Base-by-base conservation (phyloP, 2,888 invertebrate genomes). In the Rosalia funebris region DNA sequence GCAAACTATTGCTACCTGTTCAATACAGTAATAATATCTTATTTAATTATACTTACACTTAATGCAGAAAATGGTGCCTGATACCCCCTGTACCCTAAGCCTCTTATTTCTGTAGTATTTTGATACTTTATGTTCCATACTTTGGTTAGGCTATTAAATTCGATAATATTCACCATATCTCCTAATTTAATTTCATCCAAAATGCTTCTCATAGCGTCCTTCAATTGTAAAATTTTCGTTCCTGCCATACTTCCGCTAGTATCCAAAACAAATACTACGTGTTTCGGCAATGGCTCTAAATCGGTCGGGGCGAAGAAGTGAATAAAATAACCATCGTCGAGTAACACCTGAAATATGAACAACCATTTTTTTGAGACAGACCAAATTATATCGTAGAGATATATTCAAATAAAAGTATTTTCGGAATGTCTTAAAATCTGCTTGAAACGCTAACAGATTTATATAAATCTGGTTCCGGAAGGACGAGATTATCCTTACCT, bases 191-290 rank as follows among this genome's bases (percentile, higher is more conserved):
- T 82, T 66, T 89, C 86, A 9, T 80, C 79, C 9, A 91, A 82
- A 62, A 91, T 90, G 45, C 84, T 84, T 62, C 82, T 79, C 89
- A 91, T 89, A 16, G 91, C 89, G 52, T 86, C 84, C 52, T 86
- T 84, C n/a, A 89, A 80, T 78, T 91, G 90, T 16, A 81, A 77
- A 36, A 91, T 85, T 81, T 89, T 89, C 52, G 82, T 82, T 60
- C 68, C 91, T 68, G 82, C 81, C 91, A 91, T 91, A 46, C 90
- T 90, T 9, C 90, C 90, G 19, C 90, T 90, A 0, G 88, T 87
- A 76, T 92, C 91, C 72, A 91, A 81, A 9, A 91, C 88, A 76
- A 91, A 91, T 5, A 91, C 84, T 2, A 89, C 87, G 70, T 89
- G 86, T 75, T 91, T 90, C 57, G 82, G 83, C 42, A 90, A 79